Percentiles rank a stretch among this genome's conserved stretches.
Conservation (phyloP, 2,888 invertebrate genomes). For the Parnassius glacialis region DNA sequence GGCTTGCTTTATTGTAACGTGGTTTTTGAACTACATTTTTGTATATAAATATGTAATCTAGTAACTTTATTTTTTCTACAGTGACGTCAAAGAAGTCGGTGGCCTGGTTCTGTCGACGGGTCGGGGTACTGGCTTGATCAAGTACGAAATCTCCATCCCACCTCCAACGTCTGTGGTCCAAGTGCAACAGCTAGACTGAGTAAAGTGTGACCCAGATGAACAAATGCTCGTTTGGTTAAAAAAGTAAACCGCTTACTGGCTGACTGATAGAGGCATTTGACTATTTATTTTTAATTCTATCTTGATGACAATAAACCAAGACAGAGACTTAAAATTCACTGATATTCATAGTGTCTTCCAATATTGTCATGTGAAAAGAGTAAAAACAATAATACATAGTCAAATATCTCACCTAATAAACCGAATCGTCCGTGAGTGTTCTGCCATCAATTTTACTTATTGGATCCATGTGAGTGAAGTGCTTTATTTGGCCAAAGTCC, state of each 20-base stretch:
- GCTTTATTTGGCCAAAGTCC: neutral
- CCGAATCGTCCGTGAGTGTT: neutral
- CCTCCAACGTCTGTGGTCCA: slow-evolving; percentile 72
- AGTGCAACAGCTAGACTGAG: slow-evolving; percentile 76
- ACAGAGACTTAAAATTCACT: too few species aligned
- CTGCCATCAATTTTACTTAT: neutral
- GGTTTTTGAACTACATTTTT: too few species aligned
- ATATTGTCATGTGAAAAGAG: too few species aligned
- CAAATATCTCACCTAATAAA: neutral
- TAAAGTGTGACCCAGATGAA: slow-evolving; percentile 39
- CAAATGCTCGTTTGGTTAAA: slow-evolving; percentile 36
- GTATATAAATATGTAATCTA: too few species aligned
- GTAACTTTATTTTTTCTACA: slow-evolving; percentile 32
- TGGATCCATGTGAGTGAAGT: neutral
- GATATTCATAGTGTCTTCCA: too few species aligned
- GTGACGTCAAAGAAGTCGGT: slow-evolving; percentile 70
- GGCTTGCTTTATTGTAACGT: too few species aligned
- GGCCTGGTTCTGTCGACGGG: slow-evolving; percentile 67
- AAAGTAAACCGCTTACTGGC: slow-evolving; percentile 28
- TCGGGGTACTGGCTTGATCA: slow-evolving; percentile 74
- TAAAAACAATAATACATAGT: neutral
- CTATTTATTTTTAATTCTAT: neutral
- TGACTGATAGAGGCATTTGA: neutral
- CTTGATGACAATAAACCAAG: too few species aligned
- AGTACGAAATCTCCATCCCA: slow-evolving; percentile 81